These are phyloP conservation scores for Apocheima hispidaria DNA, from an alignment of 2,888 invertebrate genomes.

Conservation along the genomic window DNA sequence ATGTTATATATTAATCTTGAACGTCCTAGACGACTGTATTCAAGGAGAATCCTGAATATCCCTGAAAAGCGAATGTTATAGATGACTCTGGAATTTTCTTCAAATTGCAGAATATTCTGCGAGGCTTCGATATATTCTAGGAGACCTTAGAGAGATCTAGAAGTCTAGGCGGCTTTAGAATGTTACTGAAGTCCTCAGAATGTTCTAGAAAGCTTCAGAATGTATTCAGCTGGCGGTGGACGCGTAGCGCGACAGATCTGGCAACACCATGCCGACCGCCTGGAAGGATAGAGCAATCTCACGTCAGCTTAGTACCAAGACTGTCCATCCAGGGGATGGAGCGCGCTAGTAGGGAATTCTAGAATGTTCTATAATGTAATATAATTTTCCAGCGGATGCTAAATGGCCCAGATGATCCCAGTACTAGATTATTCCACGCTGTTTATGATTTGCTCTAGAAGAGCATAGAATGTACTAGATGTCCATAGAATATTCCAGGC, in stretches of 20 bases:
- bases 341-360: not conserved
- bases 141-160: not conserved
- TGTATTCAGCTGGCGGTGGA: conserved; percentile 81
- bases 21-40: not conserved
- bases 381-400: no score
- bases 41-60: not conserved
- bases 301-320: not conserved
- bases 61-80: no score
- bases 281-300: conserved; percentile 64
- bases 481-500: no score
- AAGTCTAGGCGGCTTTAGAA: not conserved
- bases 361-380: no score
- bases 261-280: conserved; percentile 86
- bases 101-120: not conserved
- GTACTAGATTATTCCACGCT: no score
- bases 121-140: not conserved
- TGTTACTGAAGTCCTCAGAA: not conserved
- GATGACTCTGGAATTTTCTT: not conserved
- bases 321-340: no score
- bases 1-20: not conserved
- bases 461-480: no score
- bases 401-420: no score
- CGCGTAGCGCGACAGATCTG: conserved; percentile 86
- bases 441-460: no score
- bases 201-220: not conserved